Evolutionary conservation across 2,113 vertebrate species (phyloP), one percentile per base, ranked within the genome.

Genomic region (Fulica atra): DNA sequence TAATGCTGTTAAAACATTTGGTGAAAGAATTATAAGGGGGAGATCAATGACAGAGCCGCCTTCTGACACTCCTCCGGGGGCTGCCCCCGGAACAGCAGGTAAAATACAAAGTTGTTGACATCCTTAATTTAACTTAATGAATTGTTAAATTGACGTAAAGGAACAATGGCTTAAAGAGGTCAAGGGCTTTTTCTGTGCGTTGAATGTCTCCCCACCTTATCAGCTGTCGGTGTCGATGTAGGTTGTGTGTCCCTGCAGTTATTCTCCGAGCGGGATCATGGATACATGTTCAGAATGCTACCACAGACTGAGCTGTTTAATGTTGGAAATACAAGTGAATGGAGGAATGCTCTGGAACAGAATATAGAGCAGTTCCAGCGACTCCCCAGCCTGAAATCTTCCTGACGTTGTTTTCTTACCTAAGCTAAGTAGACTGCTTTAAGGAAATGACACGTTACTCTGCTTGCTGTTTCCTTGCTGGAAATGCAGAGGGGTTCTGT

Each of bases 171-270:
- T 95, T 93, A 94, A 95, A 51, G 33, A 74, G 94, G 91, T 94
- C 91, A 95, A 89, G 93, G 96, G 81, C 91, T 95, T 74, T 31
- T 56, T 56, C 24, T 1, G 3, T 72, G 17, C 42, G 5, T 35
- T 79, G 44, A 44, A 16, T 33, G 38, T 74, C 17, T 95, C 42
- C 77, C 69, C 73, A 74, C 61, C 65, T 74, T 36, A 28, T 20
- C 86, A 77, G 79, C 88, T 90, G 69, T 57, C 85, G 13, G 51
- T 19, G 33, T 81, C 50, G 92, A 93, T 83, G 86, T 56, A 76
- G 82, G 90, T 64, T 96, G 88, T 92, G 76, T 70, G 63, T 86
- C 79, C 56, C 28, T 93, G 85, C 89, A 53, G 69, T 95, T 88
- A 59, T 88, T 92, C 79, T 93, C 93, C 1, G 1, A 48, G 88